A percentile compares a stretch with the other conserved stretches of the same genome.
These are phyloP conservation scores for Oryzias curvinotus DNA, from an alignment of 2,113 vertebrate genomes.

Conservation along the genomic window DNA sequence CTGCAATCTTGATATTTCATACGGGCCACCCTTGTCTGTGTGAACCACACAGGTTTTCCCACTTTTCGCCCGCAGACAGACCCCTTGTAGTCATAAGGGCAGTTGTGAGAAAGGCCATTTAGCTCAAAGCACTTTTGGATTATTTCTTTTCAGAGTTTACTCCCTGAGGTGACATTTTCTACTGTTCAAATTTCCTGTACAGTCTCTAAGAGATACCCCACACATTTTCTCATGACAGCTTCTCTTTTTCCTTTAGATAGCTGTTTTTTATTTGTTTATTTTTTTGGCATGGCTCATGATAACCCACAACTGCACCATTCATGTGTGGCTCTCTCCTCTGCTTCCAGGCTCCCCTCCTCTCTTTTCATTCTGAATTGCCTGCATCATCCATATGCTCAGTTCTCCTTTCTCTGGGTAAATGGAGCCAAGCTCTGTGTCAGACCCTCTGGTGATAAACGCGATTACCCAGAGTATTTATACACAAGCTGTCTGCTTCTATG, in stretches of 20 bases:
- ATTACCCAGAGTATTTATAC: constrained; percentile 61
- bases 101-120: too few relatives aligned
- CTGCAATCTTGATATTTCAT: too few relatives aligned
- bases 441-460: constrained; percentile 46
- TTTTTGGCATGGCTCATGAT: constrained; percentile 19
- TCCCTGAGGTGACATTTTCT: neutral
- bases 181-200: neutral
- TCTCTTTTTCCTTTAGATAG: constrained; percentile 2
- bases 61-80: too few relatives aligned
- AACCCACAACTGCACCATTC: constrained; percentile 2
- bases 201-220: neutral
- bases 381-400: constrained; percentile 28
- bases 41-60: too few relatives aligned
- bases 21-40: too few relatives aligned
- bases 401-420: constrained; percentile 33
- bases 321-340: constrained; percentile 7
- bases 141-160: too few relatives aligned
- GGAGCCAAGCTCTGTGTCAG: constrained; percentile 54
- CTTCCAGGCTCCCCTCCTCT: constrained; percentile 26
- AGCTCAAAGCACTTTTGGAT: too few relatives aligned
- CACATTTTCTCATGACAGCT: constrained; percentile 4
- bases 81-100: too few relatives aligned
- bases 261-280: constrained; percentile 6
- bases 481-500: constrained; percentile 34
- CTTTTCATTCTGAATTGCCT: constrained; percentile 27